Evolutionary conservation across 2,797 vertebrate species (phyloP), one percentile per base, ranked within the genome.

Genomic region (Chanos chanos): DNA sequence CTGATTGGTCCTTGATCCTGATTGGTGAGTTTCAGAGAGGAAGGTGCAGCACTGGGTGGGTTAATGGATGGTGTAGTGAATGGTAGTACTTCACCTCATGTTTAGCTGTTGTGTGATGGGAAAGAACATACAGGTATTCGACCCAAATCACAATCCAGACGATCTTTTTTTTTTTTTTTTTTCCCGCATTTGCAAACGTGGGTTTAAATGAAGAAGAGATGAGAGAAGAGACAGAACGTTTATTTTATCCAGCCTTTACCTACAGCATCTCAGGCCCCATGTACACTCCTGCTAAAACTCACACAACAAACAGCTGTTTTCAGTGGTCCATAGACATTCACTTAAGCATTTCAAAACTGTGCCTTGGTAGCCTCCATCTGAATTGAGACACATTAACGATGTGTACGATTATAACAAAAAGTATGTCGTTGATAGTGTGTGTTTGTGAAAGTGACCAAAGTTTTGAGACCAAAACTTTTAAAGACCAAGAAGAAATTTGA

Each of bases 371-470:
- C n/a, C n/a, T n/a, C n/a, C n/a, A n/a, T n/a, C n/a, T n/a, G n/a
- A n/a, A n/a, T n/a, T n/a, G n/a, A n/a, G n/a, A n/a, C n/a, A n/a
- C n/a, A n/a, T n/a, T n/a, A n/a, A n/a, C n/a, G n/a, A n/a, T n/a
- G n/a, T n/a, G n/a, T n/a, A n/a, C n/a, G n/a, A n/a, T n/a, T n/a
- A n/a, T n/a, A n/a, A n/a, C n/a, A n/a, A n/a, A n/a, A n/a, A n/a
- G n/a, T n/a, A n/a, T n/a, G n/a, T n/a, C n/a, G n/a, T n/a, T n/a
- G n/a, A n/a, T n/a, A n/a, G n/a, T n/a, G n/a, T n/a, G n/a, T n/a
- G n/a, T n/a, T n/a, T n/a, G n/a, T n/a, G n/a, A n/a, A n/a, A 4
- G 70, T 18, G 28, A 88, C 87, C 85, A 89, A 88, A 88, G 83
- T 80, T 80, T 79, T 75, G 72, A 78, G 55, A 84, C 82, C 86